Percentiles rank a stretch among this genome's conserved stretches.
These are phyloP conservation scores for Tanypteryx hageni DNA, from an alignment of 2,888 invertebrate species.

Conservation along the genomic window DNA sequence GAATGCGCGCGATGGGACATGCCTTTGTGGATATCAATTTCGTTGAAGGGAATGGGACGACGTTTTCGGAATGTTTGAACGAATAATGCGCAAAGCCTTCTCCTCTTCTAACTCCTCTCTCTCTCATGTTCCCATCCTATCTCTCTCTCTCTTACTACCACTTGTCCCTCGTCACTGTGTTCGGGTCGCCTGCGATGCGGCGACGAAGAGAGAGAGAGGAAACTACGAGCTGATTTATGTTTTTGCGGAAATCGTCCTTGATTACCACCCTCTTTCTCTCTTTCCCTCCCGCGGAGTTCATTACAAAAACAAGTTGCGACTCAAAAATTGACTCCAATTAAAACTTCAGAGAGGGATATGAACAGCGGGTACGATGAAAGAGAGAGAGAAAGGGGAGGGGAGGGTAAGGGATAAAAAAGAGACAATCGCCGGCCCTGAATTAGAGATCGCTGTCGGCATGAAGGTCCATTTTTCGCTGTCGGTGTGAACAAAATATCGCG, in stretches of 20 bases:
- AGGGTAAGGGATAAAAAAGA: neutral
- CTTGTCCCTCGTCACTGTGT: no score
- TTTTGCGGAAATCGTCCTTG: neutral
- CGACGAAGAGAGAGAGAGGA: neutral
- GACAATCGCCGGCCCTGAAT: neutral
- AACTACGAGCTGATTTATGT: neutral
- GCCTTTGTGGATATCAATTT: neutral
- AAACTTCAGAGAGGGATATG: constrained; percentile 7
- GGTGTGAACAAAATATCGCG: neutral
- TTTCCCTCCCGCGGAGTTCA: neutral
- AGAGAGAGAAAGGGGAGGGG: neutral
- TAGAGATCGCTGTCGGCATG: constrained; percentile 7
- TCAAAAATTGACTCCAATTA: constrained; percentile 32
- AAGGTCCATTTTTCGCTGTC: constrained; percentile 7
- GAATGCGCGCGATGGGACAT: neutral
- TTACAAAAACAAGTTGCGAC: neutral
- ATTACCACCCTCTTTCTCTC: neutral
- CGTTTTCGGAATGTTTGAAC: neutral
- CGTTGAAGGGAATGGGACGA: neutral
- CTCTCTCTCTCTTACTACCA: no score
- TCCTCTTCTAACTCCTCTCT: neutral
- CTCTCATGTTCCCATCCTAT: neutral
- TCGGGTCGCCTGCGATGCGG: no score
- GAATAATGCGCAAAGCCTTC: neutral
- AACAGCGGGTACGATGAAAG: neutral